Evolutionary conservation across 1,140 invertebrate species (phyloP), one percentile per base, ranked within the genome.

Genomic region (Drosophila azteca): DNA sequence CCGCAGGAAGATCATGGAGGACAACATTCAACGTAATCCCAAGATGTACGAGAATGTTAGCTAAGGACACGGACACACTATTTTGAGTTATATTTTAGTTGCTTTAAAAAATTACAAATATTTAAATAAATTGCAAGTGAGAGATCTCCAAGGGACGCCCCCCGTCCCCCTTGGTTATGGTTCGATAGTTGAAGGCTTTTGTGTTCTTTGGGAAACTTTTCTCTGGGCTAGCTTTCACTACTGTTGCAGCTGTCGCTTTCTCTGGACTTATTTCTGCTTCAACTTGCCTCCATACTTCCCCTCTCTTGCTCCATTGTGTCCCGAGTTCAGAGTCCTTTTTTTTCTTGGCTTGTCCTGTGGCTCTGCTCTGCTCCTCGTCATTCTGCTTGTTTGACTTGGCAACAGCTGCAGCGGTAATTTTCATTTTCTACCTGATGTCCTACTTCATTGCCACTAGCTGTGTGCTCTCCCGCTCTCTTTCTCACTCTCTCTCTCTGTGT

Each of bases 31-130:
- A 15, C 69, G 82, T 6, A 91, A 91, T 61, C 90, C 88, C 0
- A 83, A 84, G 51, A 91, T 91, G 90, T 91, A 91, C 54, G 77
- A 90, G 53, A 84, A 90, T 66, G 79, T 91, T 2, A 76, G 41
- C 11, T 83, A 78, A 59, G 6, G n/a, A 2, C 29, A n/a, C n/a
- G n/a, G n/a, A n/a, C n/a, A n/a, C n/a, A 5, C 15, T 39, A 26
- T 55, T 51, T 6, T 17, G 11, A 62, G 62, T 67, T 78, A 20
- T 15, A 24, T 53, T 13, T 59, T 73, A 35, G 17, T 20, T 24
- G 29, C 26, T 29, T 9, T 31, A 31, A 31, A 24, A 1, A 24
- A 24, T 2, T n/a, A 24, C 22, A 2, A 39, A 13, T 13, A 39
- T 5, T 13, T 39, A 39, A 39, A 39, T 39, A 39, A 13, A 39